These are phyloP conservation scores for Cyaniris semiargus DNA, from an alignment of 2,888 invertebrate genomes.

Conservation along the genomic window DNA sequence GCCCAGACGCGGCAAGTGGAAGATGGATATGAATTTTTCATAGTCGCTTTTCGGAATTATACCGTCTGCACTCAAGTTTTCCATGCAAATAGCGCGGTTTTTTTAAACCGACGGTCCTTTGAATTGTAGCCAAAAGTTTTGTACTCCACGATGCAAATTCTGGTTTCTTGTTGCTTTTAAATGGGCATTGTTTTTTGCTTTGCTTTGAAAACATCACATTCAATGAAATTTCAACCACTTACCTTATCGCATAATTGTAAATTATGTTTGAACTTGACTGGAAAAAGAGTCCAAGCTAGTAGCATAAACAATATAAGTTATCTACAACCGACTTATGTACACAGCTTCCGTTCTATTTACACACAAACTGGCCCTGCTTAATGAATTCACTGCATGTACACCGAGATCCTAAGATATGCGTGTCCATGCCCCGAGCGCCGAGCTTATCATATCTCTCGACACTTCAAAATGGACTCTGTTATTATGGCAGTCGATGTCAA, in stretches of 20 bases:
- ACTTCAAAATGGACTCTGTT: slow-evolving; percentile 45
- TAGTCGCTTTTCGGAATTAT: slow-evolving; percentile 51
- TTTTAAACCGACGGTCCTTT: not conserved
- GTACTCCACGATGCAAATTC: not conserved
- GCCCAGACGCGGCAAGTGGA: slow-evolving; percentile 51
- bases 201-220: not conserved
- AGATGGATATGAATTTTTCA: slow-evolving; percentile 57
- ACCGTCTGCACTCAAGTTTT: slow-evolving; percentile 33
- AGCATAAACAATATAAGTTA: not conserved
- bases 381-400: slow-evolving; percentile 70
- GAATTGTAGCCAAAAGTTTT: slow-evolving; percentile 17
- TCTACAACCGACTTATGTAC: slow-evolving; percentile 52
- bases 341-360: slow-evolving; percentile 75
- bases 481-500: slow-evolving; percentile 35
- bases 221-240: not conserved
- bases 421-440: slow-evolving; percentile 54
- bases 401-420: slow-evolving; percentile 72
- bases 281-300: not conserved
- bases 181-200: not conserved
- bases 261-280: not conserved
- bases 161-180: not conserved
- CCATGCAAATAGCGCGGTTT: slow-evolving; percentile 18
- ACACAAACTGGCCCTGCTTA: slow-evolving; percentile 58
- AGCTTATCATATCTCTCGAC: slow-evolving; percentile 16
- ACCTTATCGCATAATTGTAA: not conserved